phyloP scores from a whole-genome alignment of 2,113 vertebrate species.

The Sardina pilchardus region DNA sequence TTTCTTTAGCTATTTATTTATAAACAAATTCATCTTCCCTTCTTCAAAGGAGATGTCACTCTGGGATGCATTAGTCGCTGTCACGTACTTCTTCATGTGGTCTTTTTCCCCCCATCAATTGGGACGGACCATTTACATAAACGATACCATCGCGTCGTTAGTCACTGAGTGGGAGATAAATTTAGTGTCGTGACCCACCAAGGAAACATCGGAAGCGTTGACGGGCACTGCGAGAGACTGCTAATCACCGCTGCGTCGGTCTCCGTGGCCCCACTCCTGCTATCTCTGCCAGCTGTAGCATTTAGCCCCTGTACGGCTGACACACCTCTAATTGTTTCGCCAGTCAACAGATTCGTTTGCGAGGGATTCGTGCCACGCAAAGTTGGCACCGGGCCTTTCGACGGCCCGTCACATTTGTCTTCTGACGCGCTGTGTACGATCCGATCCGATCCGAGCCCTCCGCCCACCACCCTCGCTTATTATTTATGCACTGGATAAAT shows the following conservation, averaged over 20 bases:
- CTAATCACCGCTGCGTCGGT: not conserved
- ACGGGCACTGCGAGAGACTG: not conserved
- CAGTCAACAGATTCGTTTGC: not conserved
- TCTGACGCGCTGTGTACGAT: not conserved
- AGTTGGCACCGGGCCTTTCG: not conserved
- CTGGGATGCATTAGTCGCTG: not conserved
- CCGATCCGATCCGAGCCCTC: not conserved
- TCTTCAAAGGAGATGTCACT: not conserved
- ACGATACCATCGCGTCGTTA: slow-evolving; percentile 35
- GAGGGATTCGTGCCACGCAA: not conserved
- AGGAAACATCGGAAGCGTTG: not conserved
- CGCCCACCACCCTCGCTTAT: not conserved
- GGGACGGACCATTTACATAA: slow-evolving; percentile 35
- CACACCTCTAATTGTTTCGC: not conserved
- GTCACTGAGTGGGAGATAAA: slow-evolving; percentile 14
- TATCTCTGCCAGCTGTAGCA: slow-evolving; percentile 3
- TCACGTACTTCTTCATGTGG: not conserved
- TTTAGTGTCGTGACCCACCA: not conserved
- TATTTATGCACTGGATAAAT: not conserved
- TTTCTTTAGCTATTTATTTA: slow-evolving; percentile 1
- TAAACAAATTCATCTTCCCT: slow-evolving; percentile 14
- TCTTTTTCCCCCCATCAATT: not conserved
- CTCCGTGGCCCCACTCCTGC: not conserved
- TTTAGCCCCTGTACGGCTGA: not conserved
- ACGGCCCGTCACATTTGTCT: not conserved